A percentile compares a stretch with the other conserved stretches of the same genome.
These are phyloP conservation scores for Microplitis mediator DNA, from an alignment of 1,140 invertebrate genomes.

Conservation along the genomic window DNA sequence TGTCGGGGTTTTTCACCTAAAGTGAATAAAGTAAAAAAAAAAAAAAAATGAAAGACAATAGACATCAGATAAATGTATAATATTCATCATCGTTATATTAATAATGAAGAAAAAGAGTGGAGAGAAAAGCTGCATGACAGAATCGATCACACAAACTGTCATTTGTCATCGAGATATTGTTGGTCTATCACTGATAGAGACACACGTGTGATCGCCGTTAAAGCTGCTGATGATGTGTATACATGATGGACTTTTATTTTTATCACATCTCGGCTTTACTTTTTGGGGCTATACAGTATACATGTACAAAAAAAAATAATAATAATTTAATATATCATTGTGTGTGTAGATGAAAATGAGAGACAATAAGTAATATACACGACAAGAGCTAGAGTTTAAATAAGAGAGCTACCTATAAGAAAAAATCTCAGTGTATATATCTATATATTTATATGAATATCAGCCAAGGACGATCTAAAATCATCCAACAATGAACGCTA, in stretches of 20 bases:
- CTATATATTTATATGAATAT: conserved; percentile 11
- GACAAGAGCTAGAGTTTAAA: conserved; percentile 25
- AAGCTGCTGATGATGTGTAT: conserved; percentile 18
- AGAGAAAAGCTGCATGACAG: conserved; percentile 38
- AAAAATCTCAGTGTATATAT: background rate
- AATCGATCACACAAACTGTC: conserved; percentile 44
- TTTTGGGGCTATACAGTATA: too few species aligned
- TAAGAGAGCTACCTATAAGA: conserved; percentile 32
- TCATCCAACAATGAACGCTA: conserved; percentile 60
- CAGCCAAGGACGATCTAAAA: conserved; percentile 52
- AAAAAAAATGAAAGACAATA: background rate
- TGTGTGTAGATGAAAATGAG: too few species aligned
- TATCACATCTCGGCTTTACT: background rate
- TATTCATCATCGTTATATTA: background rate
- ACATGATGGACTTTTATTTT: background rate
- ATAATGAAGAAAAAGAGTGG: background rate
- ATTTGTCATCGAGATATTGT: conserved; percentile 57
- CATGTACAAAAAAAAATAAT: too few species aligned
- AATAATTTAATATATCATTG: too few species aligned
- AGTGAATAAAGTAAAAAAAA: background rate
- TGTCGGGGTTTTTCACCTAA: background rate
- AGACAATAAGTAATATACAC: background rate
- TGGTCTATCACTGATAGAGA: conserved; percentile 33
- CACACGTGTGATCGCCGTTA: conserved; percentile 34
- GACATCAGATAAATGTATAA: background rate